Evolutionary conservation across 2,888 invertebrate genomes (phyloP).

Genomic region (Stictocephala bisonia): DNA sequence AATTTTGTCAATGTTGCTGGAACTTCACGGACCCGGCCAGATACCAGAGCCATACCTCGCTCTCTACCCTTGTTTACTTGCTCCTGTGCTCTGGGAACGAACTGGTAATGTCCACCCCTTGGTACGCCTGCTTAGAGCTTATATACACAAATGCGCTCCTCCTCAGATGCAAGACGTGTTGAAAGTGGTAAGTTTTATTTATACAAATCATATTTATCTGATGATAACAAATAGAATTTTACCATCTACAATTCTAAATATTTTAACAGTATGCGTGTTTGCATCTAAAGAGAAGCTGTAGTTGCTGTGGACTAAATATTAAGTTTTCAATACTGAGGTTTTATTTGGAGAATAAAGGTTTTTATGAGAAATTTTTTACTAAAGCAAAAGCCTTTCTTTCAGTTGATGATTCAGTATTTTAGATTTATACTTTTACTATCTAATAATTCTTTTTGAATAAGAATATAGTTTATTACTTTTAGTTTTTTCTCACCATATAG

Average conservation of each 20-base stretch:
- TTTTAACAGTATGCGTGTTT: too few relatives aligned
- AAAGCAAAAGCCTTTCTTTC: too few relatives aligned
- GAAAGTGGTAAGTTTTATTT: slow-evolving; percentile 72
- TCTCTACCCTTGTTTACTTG: slow-evolving; percentile 88
- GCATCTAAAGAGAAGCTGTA: too few relatives aligned
- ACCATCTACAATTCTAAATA: slow-evolving; percentile 69
- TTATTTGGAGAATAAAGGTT: too few relatives aligned
- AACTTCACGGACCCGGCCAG: slow-evolving; percentile 72
- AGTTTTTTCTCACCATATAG: too few relatives aligned
- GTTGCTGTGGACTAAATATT: too few relatives aligned
- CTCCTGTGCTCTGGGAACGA: slow-evolving; percentile 93
- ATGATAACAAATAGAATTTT: slow-evolving; percentile 89
- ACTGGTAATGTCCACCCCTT: slow-evolving; percentile 94
- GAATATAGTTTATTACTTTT: too few relatives aligned
- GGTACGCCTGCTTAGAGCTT: slow-evolving; percentile 91
- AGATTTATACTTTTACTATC: too few relatives aligned
- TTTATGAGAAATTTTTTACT: too few relatives aligned
- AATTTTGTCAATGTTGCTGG: slow-evolving; percentile 91
- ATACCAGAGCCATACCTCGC: slow-evolving; percentile 88
- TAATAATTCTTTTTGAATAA: too few relatives aligned
- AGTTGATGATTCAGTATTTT: too few relatives aligned
- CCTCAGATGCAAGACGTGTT: slow-evolving; percentile 52
- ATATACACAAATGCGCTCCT: slow-evolving; percentile 74
- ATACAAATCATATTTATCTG: slow-evolving; percentile 60
- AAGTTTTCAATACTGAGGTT: too few relatives aligned